These are phyloP conservation scores for Cranoglanis bouderius DNA, from an alignment of 2,113 vertebrate species.

Conservation along the genomic window DNA sequence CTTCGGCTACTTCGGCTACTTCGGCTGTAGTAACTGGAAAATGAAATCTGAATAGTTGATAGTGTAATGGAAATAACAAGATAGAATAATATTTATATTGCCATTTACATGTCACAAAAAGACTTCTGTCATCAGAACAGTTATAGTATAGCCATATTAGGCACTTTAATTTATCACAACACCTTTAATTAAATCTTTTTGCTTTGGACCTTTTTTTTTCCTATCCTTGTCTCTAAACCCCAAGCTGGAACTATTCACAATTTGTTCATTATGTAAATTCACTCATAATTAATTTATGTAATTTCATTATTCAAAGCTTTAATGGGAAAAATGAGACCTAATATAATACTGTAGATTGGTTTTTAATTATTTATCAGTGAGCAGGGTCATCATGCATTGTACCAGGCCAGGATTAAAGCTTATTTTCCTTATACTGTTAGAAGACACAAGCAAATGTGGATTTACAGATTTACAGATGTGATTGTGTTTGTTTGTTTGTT, in stretches of 20 bases:
- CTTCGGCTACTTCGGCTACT: too few species aligned
- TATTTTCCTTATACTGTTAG: background rate
- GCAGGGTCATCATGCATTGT: background rate
- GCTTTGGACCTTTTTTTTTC: background rate
- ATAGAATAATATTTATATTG: background rate
- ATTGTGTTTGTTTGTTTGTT: background rate
- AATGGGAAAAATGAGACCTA: conserved; percentile 22
- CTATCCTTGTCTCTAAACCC: background rate
- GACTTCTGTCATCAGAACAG: background rate
- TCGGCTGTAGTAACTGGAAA: background rate
- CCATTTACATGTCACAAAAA: background rate
- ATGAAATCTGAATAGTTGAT: background rate
- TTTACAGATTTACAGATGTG: background rate
- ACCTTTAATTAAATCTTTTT: background rate
- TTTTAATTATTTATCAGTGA: conserved; percentile 26
- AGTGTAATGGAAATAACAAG: background rate
- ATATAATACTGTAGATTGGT: conserved; percentile 12
- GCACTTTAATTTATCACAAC: background rate
- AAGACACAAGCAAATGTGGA: background rate
- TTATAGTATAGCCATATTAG: background rate
- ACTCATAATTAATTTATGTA: conserved; percentile 11
- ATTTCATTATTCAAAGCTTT: conserved; percentile 8
- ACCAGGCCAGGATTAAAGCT: background rate
- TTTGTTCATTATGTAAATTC: conserved; percentile 27
- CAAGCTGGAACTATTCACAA: conserved; percentile 3